Percentiles rank a stretch among this genome's conserved stretches.
Conservation (phyloP, 2,113 vertebrate species). For the Megaceryle torquata region DNA sequence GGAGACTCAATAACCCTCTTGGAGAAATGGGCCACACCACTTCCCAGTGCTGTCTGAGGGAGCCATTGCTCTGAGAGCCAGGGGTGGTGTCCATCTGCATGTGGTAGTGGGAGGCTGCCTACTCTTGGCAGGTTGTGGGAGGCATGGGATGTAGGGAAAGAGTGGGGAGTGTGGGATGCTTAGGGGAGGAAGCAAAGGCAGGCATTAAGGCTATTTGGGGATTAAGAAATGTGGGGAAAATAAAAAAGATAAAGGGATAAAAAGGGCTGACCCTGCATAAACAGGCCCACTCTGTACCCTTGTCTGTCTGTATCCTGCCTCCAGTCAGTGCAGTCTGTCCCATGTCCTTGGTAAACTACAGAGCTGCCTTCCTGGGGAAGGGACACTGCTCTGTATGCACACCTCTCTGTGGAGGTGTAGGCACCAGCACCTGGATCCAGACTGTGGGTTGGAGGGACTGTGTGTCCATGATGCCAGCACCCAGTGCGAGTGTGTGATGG, state of each 20-base stretch:
- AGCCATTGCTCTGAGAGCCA: accelerated
- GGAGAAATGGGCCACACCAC: neutral
- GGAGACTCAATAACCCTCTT: neutral
- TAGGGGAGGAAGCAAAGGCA: neutral
- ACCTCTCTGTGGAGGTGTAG: neutral
- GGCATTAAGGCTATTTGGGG: neutral
- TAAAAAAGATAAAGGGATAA: neutral
- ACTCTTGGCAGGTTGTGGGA: neutral
- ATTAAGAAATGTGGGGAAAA: neutral
- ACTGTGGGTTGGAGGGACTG: accelerated
- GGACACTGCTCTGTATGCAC: accelerated
- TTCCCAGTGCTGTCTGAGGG: neutral
- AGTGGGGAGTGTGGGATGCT: neutral
- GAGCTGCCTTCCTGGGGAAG: neutral
- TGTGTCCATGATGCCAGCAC: neutral
- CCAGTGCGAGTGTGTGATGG: accelerated
- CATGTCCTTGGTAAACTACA: accelerated
- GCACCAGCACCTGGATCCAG: accelerated
- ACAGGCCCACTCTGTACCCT: neutral
- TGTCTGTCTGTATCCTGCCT: neutral
- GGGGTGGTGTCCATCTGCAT: neutral
- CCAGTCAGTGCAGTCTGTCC: neutral
- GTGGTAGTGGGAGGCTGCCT: neutral
- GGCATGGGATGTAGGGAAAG: neutral
- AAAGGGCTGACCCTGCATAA: neutral